Conservation (phyloP, 92 coral and sea anemone species). For the Actinostola sp. region DNA sequence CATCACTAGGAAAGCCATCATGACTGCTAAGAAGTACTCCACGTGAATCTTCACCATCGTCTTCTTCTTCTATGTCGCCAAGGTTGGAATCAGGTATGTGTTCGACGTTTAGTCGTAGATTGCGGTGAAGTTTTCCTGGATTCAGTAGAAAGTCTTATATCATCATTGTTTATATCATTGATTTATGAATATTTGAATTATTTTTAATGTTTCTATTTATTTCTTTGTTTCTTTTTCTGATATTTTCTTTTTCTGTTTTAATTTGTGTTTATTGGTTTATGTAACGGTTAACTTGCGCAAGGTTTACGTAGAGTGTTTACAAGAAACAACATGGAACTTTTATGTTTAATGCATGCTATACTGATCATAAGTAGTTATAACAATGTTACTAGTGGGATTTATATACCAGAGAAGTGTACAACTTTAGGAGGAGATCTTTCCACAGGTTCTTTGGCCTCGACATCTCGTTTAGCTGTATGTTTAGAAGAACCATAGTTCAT, state of each 20-base stretch:
- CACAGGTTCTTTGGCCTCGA: slow-evolving; percentile 46
- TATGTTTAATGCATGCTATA: too few relatives aligned
- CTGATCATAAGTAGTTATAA: neutral
- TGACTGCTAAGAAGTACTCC: slow-evolving; percentile 42
- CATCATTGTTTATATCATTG: neutral
- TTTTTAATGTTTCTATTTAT: neutral
- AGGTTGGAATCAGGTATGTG: slow-evolving; percentile 85
- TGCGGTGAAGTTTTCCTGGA: slow-evolving; percentile 91
- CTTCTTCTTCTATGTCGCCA: slow-evolving; percentile 88
- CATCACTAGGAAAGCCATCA: slow-evolving; percentile 75
- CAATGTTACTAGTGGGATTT: neutral
- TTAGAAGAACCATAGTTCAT: slow-evolving; percentile 6
- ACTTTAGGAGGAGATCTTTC: slow-evolving; percentile 61
- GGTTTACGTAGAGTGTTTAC: neutral
- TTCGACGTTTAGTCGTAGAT: slow-evolving; percentile 82
- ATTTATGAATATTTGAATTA: neutral
- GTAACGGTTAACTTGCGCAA: slow-evolving; percentile 10
- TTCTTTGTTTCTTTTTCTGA: too few relatives aligned
- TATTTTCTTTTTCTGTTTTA: too few relatives aligned
- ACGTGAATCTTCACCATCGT: slow-evolving; percentile 58
- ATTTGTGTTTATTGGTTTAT: too few relatives aligned
- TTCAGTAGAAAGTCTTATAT: neutral
- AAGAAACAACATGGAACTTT: too few relatives aligned
- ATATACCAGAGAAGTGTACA: slow-evolving; percentile 73
- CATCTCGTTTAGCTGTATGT: slow-evolving; percentile 22